Evolutionary conservation across 92 coral and sea anemone genomes (phyloP).

Genomic region (Chrysogorgia sp.): DNA sequence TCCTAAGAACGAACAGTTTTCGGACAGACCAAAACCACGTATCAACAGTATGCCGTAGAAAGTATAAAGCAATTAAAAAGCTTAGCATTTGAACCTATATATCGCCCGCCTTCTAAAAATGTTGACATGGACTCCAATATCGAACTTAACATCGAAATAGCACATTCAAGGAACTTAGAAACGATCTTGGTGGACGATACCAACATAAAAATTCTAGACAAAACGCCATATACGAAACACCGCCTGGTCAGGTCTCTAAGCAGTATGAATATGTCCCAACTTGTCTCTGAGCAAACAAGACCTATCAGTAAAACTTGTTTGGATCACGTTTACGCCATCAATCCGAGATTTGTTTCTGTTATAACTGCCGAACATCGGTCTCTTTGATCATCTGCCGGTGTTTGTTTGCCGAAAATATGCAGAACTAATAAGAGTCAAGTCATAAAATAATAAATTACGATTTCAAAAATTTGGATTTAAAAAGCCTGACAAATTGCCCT

Average conservation of each 20-base stretch:
- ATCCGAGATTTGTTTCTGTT: conserved; percentile 38
- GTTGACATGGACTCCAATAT: too few relatives aligned
- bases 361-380: conserved; percentile 41
- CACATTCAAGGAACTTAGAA: too few relatives aligned
- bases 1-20: too few relatives aligned
- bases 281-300: conserved; percentile 57
- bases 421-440: not conserved
- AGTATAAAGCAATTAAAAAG: too few relatives aligned
- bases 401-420: conserved; percentile 53
- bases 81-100: too few relatives aligned
- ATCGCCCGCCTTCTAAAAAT: too few relatives aligned
- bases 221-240: conserved; percentile 42
- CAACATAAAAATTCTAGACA: conserved; percentile 42
- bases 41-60: too few relatives aligned
- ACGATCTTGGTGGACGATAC: too few relatives aligned
- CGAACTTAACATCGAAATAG: too few relatives aligned
- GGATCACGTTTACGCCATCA: conserved; percentile 61
- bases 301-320: conserved; percentile 64
- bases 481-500: conserved; percentile 6
- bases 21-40: too few relatives aligned
- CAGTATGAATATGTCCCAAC: conserved; percentile 57
- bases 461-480: conserved; percentile 42
- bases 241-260: conserved; percentile 54
- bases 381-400: conserved; percentile 55
- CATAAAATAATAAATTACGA: conserved; percentile 43